Evolutionary conservation across 2,888 invertebrate genomes (phyloP).

Genomic region (Calameuta pallipes): DNA sequence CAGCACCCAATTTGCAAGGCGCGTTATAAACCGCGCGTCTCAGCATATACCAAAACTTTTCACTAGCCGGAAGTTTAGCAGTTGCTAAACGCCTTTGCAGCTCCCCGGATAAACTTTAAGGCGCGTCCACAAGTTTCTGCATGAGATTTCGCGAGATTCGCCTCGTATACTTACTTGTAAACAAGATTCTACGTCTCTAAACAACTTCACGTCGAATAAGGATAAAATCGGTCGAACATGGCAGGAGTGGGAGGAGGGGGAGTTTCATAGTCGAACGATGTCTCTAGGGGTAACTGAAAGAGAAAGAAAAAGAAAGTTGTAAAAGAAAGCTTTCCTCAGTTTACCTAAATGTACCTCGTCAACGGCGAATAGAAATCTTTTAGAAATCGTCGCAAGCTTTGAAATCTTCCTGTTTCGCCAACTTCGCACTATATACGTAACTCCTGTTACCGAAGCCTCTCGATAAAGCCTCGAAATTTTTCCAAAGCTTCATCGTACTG

Average conservation of each 20-base stretch:
- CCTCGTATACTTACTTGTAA: slow-evolving; percentile 10
- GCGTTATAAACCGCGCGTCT: slow-evolving; percentile 2
- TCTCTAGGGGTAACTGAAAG: neutral
- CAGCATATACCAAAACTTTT: neutral
- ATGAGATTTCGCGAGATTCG: slow-evolving; percentile 9
- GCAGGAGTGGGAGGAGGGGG: neutral
- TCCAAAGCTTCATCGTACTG: neutral
- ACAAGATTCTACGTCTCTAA: slow-evolving; percentile 16
- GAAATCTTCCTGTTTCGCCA: neutral
- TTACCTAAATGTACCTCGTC: neutral
- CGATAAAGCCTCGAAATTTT: neutral
- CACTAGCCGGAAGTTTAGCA: slow-evolving; percentile 15
- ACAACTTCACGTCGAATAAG: slow-evolving; percentile 1
- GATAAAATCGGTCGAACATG: neutral
- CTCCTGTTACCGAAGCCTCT: neutral
- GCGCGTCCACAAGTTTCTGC: slow-evolving; percentile 22
- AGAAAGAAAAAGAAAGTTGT: neutral
- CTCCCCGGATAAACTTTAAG: slow-evolving; percentile 25
- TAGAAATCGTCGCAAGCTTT: neutral
- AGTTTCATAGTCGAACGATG: neutral
- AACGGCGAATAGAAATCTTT: neutral
- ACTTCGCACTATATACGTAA: neutral
- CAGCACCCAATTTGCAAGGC: neutral
- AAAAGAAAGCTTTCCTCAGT: neutral
- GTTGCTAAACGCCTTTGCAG: slow-evolving; percentile 27